Evolutionary conservation across 2,888 invertebrate species (phyloP).

Genomic region (Pyrrhosoma nymphula): DNA sequence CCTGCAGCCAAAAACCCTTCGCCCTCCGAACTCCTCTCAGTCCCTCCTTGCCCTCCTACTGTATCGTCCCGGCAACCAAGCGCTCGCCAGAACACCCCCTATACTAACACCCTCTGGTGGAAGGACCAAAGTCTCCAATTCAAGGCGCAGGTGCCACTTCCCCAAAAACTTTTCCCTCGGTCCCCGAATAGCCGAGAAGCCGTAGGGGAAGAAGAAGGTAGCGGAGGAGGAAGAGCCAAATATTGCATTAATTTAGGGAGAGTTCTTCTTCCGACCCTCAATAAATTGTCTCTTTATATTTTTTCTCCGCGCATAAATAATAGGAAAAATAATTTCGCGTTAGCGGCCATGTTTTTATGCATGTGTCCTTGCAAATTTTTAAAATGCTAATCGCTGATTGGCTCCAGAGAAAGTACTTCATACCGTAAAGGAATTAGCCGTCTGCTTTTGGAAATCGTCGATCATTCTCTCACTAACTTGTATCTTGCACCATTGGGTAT

Average conservation of each 20-base stretch:
- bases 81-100: not conserved
- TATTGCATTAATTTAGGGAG: not conserved
- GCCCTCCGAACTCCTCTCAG: not conserved
- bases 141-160: not conserved
- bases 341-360: no score
- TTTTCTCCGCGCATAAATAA: not conserved
- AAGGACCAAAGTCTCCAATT: not conserved
- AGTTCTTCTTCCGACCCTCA: not conserved
- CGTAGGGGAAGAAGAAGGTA: not conserved
- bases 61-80: not conserved
- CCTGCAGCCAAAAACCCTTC: not conserved
- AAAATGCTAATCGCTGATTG: no score
- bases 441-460: no score
- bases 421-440: no score
- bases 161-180: not conserved
- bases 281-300: not conserved
- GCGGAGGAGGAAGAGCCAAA: not conserved
- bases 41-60: not conserved
- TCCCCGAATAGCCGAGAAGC: not conserved
- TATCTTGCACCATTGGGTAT: no score
- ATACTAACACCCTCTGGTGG: slow-evolving; percentile 1
- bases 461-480: no score
- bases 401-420: no score
- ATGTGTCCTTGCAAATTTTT: no score
- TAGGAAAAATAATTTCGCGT: not conserved